Percentiles rank a stretch among this genome's conserved stretches.
phyloP scores from a whole-genome alignment of 2,888 invertebrate genomes.

The Drosophila cracens region DNA sequence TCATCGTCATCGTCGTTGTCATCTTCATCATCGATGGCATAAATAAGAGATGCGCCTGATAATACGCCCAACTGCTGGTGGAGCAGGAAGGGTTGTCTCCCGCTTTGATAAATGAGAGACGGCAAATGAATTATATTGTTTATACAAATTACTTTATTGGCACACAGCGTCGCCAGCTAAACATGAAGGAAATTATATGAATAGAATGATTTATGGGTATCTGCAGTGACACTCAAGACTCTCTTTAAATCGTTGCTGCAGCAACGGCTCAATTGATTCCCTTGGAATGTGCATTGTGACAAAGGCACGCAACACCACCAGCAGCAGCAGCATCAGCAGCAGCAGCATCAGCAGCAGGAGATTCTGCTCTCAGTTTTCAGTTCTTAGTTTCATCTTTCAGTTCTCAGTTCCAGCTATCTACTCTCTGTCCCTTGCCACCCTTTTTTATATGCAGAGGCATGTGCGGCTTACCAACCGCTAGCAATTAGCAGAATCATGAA shows the following conservation, averaged over 20 bases:
- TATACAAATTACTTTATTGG: constrained; percentile 80
- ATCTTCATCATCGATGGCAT: constrained; percentile 59
- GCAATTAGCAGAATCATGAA: constrained; percentile 71
- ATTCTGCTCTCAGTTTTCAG: not conserved
- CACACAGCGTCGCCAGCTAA: constrained; percentile 49
- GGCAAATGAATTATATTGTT: constrained; percentile 77
- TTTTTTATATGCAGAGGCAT: constrained; percentile 57
- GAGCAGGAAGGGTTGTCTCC: constrained; percentile 50
- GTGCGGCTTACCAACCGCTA: constrained; percentile 58
- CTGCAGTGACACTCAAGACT: constrained; percentile 3
- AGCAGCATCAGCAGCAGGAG: not conserved
- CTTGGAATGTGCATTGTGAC: constrained; percentile 21
- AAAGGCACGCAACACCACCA: constrained; percentile 24
- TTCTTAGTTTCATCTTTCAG: not conserved
- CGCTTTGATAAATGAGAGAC: constrained; percentile 69
- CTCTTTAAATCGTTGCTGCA: constrained; percentile 21
- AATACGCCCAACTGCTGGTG: constrained; percentile 20
- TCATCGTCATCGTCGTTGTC: constrained; percentile 30
- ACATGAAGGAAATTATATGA: constrained; percentile 60
- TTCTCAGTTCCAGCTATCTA: not conserved
- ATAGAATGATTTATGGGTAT: constrained; percentile 62
- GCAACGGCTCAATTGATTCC: constrained; percentile 19
- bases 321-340: not conserved
- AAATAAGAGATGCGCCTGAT: constrained; percentile 63
- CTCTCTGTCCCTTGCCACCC: not conserved